Evolutionary conservation across 1,140 invertebrate species (phyloP), one percentile per base, ranked within the genome.

Genomic region (Heterodera schachtii): DNA sequence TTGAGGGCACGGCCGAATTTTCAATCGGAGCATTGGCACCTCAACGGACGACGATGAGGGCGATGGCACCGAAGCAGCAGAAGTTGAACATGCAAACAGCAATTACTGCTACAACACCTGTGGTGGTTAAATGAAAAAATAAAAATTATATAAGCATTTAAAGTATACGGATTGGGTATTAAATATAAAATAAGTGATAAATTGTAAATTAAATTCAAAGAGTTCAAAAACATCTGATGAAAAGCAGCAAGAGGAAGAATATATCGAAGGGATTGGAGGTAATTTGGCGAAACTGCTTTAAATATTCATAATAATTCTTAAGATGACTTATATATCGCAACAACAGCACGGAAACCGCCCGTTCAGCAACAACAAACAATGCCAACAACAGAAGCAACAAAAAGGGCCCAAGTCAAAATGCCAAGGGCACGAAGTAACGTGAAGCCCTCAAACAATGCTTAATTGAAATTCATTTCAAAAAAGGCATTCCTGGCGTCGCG

Each of bases 291-390:
- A 19, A 16, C 16, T 64, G 16, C 13, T 19, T 64, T 64, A 64
- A 5, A 19, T 64, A 19, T 16, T 13, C 19, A 31, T 19, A 64
- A 64, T 64, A 64, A 64, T 19, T 64, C 3, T 64, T 64, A 64
- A 64, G 69, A 13, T 41, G 69, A 71, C 43, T 46, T 71, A 46
- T 71, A 71, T 41, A 71, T 71, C 6, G 19, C 9, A 21, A 71
- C 69, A 71, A 71, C 69, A 31, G 31, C 31, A 46, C 69, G 31
- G 69, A 71, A 71, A 11, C 41, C 69, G 11, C 41, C 69, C 69
- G 19, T 71, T 46, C 69, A 71, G 69, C 57, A 64, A 41, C 69
- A 31, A 46, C 69, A 71, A 19, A 71, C 69, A 64, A 64, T 64
- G 57, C 4, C 57, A 64, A 21, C 57, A 3, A 64, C 57, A 5